Base-by-base conservation (phyloP, 23 tunicate genomes). In the Styela clava region DNA sequence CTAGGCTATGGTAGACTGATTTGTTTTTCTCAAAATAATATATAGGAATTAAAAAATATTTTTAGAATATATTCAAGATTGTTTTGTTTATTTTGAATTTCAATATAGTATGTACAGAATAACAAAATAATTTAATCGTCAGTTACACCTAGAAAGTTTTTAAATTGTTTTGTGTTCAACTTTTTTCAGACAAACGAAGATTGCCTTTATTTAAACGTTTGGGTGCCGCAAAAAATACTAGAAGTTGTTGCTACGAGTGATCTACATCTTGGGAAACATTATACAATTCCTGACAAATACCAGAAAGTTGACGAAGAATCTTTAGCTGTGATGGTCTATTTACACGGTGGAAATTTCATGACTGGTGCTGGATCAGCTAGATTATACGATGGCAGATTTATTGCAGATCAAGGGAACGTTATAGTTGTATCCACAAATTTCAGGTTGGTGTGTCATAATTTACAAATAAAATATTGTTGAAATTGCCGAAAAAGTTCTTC, bases 401-500 rank as follows among this genome's bases (percentile, higher is more conserved):
- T 90, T 89, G 85, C 92, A 22, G 79, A 67, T 21, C 21, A 24
- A 63, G 97, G 97, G 18, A 88, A 91, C 37, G 97, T 91, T 62
- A 86, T 91, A 22, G 97, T 91, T 31, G 90, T 91, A 16, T 86
- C 97, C 21, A 82, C 90, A 1, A 91, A 91, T 62, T 91, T 86
- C 82, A 69, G 87, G 87, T 83, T 37, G 33, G 71, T n/a, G n/a
- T n/a, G n/a, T n/a, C n/a, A n/a, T n/a, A n/a, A n/a, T n/a, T n/a
- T n/a, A n/a, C n/a, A n/a, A n/a, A n/a, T n/a, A n/a, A n/a, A n/a
- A 21, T 0, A 21, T 21, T 61, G n/a, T 61, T 61, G 23, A 61
- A 61, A 61, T 61, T 21, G 0, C 22, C n/a, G 64, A 23, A 61
- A 61, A 0, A 21, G 1, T n/a, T n/a, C n/a, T n/a, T n/a, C n/a